Conservation (phyloP, 2,888 invertebrate genomes). For the Gymnoscelis rufifasciata region DNA sequence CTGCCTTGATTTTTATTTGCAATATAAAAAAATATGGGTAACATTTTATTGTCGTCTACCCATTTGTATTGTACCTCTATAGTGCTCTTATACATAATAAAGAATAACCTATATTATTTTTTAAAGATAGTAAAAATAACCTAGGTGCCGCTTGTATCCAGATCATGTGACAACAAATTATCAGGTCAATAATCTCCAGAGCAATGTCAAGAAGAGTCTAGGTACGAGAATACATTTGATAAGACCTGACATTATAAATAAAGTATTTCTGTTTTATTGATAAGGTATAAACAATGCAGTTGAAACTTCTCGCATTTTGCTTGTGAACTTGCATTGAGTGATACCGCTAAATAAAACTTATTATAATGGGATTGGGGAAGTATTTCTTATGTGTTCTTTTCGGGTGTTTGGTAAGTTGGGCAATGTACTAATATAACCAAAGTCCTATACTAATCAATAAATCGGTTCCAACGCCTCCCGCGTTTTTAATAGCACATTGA, state of each 20-base stretch:
- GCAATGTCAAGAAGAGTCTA: constrained; percentile 10
- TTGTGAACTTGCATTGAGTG: constrained; percentile 1
- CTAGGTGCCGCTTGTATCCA: no score
- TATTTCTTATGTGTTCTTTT: not conserved
- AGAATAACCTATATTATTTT: no score
- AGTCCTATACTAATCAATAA: no score
- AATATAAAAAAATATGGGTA: no score
- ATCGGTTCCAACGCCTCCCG: no score
- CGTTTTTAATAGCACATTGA: no score
- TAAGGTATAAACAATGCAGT: constrained; percentile 14
- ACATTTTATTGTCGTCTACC: no score
- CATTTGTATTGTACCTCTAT: no score
- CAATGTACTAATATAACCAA: no score
- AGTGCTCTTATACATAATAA: no score
- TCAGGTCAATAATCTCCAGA: constrained; percentile 15
- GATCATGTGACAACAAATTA: not conserved
- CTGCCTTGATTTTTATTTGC: no score
- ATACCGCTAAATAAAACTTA: not conserved
- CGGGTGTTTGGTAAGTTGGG: not conserved
- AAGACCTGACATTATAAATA: not conserved
- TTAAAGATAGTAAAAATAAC: no score
- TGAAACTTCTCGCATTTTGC: constrained; percentile 7
- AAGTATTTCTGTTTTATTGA: constrained; percentile 7
- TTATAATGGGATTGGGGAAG: not conserved
- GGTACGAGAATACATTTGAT: not conserved